Evolutionary conservation across 2,888 invertebrate genomes (phyloP), one percentile per base, ranked within the genome.

Genomic region (Amiota minor): DNA sequence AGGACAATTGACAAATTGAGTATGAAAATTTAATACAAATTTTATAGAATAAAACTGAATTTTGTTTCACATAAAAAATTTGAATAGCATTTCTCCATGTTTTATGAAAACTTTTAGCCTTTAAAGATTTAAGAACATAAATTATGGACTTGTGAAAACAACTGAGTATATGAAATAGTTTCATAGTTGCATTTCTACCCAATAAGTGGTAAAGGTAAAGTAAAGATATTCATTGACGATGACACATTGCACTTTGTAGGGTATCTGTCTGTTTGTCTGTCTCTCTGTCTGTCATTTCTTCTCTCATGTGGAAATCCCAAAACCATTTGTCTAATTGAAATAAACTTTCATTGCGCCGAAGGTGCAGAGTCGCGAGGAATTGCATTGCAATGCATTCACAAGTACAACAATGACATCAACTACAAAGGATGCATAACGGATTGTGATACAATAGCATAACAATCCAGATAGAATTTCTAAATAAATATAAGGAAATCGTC

Each of bases 291-390:
- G 35, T 6, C 6, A 35, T 3, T 4, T 8, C 23, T 23, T 35
- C 6, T 35, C 4, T 35, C 78, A 81, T 83, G 85, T 77, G 35
- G 18, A 85, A 85, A 85, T 81, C 85, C 81, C 81, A 83, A 83
- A 84, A 86, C 86, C 85, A 87, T 86, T 79, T 82, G 82, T 85
- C 86, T 86, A 86, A 86, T 86, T 86, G 86, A 87, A 86, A 86
- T 87, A 85, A 87, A 86, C 84, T 87, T 84, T 80, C 84, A 84
- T 83, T 79, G 35, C 55, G 55, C 12, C 14, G 65, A 11, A 65
- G 47, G 12, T 62, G 53, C 53, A 50, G 4, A 12, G 20, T 11
- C 16, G 18, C 64, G 8, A 12, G 20, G n/a, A 45, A 12, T 46
- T n/a, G 46, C 64, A 64, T 64, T 61, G 18, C 35, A 62, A 62